These are phyloP conservation scores for Drosophila simulans DNA, from an alignment of 1,140 invertebrate species.

Conservation along the genomic window DNA sequence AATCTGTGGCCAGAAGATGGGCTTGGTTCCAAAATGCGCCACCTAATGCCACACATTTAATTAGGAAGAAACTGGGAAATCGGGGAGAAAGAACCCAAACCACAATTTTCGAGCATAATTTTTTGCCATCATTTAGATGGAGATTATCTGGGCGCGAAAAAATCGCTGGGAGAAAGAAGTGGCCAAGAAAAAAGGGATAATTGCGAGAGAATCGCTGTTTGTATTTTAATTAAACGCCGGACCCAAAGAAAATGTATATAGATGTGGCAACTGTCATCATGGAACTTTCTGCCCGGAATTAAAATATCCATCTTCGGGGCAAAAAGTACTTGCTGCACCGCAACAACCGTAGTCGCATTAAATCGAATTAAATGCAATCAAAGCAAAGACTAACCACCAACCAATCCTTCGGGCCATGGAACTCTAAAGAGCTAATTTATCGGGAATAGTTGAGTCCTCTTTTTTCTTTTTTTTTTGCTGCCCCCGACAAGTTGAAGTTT, in stretches of 20 bases:
- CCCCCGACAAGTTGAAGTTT: slow-evolving; percentile 48
- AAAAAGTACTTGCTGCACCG: background rate
- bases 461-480: slow-evolving; percentile 1
- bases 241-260: slow-evolving; percentile 19
- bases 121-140: slow-evolving; percentile 65
- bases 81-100: slow-evolving; percentile 22
- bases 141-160: slow-evolving; percentile 47
- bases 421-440: slow-evolving; percentile 69
- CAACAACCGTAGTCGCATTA: slow-evolving; percentile 20
- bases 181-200: slow-evolving; percentile 54
- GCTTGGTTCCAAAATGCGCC: slow-evolving; percentile 51
- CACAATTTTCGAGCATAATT: slow-evolving; percentile 41
- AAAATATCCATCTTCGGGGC: slow-evolving; percentile 14
- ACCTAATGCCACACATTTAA: slow-evolving; percentile 68
- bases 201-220: slow-evolving; percentile 52
- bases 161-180: slow-evolving; percentile 5
- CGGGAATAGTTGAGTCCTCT: slow-evolving; percentile 38
- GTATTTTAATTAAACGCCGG: slow-evolving; percentile 63
- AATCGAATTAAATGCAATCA: slow-evolving; percentile 62
- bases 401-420: slow-evolving; percentile 20
- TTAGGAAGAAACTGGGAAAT: slow-evolving; percentile 21
- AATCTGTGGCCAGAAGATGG: slow-evolving; percentile 44
- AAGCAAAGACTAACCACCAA: slow-evolving; percentile 23
- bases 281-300: slow-evolving; percentile 3
- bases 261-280: slow-evolving; percentile 14